Base-by-base conservation (phyloP, 2,797 vertebrate species). In the Acipenser transmontanus region DNA sequence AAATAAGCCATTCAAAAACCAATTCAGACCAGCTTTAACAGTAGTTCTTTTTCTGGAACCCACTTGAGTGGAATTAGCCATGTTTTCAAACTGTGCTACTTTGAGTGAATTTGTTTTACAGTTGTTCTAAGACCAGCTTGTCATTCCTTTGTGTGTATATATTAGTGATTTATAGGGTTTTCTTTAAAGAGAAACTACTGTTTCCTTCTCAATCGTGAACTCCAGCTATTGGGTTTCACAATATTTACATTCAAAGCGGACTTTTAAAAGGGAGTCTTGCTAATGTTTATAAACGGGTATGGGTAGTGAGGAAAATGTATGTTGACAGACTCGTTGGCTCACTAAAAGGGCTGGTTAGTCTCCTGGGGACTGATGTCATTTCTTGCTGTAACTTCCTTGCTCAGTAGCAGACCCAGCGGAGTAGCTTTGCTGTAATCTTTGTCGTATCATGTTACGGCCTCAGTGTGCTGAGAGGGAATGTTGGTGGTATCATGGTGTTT, bases 191-290 rank as follows among this genome's bases (percentile, higher is more conserved):
- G 69, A 50, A 67, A 67, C 47, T 61, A 63, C 60, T 69, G 63
- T 69, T 74, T 70, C 68, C 71, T 68, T 61, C 50, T 67, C 61
- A 73, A 60, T 73, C 66, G 49, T 68, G 68, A 34, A 57, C 64
- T 20, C 52, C 17, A 60, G 60, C 59, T 65, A 59, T 64, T 66
- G 62, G 65, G 17, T 72, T 69, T 72, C 71, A 72, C 67, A 72
- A 72, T 72, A 69, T 69, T 72, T 72, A 69, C 61, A 61, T 65
- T 57, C 8, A 66, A 59, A 47, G 20, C 50, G 14, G 11, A 62
- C 66, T 68, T 70, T 56, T 50, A 65, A 69, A 17, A 8, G 50
- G 9, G 59, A 56, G 54, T 51, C 59, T 62, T 65, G 66, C 50
- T 69, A 52, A 61, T 70, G 59, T 66, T 67, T 52, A 59, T 17